Conservation (phyloP, 1,140 invertebrate species). For the Lepidurus couesii region DNA sequence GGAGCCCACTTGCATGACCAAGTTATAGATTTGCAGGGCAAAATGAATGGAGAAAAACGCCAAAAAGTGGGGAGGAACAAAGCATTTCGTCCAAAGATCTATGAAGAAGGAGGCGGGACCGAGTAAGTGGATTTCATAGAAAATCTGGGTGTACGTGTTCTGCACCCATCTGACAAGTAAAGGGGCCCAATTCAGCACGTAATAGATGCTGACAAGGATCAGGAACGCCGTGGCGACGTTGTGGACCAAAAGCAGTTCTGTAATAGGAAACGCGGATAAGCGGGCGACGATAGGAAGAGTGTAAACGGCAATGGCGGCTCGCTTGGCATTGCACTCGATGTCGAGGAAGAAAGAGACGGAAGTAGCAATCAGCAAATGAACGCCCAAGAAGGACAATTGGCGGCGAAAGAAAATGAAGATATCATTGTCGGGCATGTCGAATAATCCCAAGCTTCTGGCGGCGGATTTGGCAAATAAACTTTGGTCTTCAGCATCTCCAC, state of each 20-base stretch:
- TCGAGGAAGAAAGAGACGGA: constrained; percentile 48
- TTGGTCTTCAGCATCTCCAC: constrained; percentile 37
- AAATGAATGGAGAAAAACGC: constrained; percentile 50
- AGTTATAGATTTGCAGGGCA: constrained; percentile 41
- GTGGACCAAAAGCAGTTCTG: constrained; percentile 47
- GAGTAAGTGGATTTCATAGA: constrained; percentile 41
- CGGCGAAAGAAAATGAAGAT: constrained; percentile 40
- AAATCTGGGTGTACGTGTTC: constrained; percentile 40
- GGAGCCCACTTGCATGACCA: not conserved
- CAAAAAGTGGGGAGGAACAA: constrained; percentile 48
- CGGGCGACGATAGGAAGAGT: constrained; percentile 49
- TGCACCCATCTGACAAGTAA: constrained; percentile 46
- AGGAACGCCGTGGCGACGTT: constrained; percentile 48
- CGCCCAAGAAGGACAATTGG: constrained; percentile 45
- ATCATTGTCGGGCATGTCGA: constrained; percentile 37
- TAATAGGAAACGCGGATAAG: constrained; percentile 46
- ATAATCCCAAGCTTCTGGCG: not conserved
- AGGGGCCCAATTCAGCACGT: constrained; percentile 44
- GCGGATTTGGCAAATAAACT: not conserved
- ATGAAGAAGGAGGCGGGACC: constrained; percentile 45
- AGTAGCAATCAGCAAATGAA: constrained; percentile 47
- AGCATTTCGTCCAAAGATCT: constrained; percentile 45
- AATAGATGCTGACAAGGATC: constrained; percentile 48
- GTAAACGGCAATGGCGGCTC: constrained; percentile 46
- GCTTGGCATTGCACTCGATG: constrained; percentile 45